Base-by-base conservation (phyloP, 2,797 vertebrate species). In the Oceanodroma leucorhoa region DNA sequence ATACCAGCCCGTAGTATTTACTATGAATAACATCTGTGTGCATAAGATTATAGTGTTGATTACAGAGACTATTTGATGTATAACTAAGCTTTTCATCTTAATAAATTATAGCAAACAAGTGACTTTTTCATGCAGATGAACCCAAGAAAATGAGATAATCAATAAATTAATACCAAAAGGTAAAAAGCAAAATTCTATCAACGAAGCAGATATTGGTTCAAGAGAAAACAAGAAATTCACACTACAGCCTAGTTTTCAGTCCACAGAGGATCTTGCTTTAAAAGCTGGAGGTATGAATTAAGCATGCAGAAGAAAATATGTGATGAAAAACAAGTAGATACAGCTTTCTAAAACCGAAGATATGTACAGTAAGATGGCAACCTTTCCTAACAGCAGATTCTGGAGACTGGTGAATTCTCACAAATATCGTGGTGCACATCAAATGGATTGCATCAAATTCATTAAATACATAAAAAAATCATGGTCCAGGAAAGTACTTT, bases 351-450 rank as follows among this genome's bases (percentile, higher is more conserved):
- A 51, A 80, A 34, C 5, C 10, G 10, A 66, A 55, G 32, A 24
- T 43, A 7, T 1, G 2, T 22, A 62, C 22, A 51, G 17, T 29
- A 23, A 84, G 30, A 11, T 23, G 18, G 27, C n/a, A 76, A 38
- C 3, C 1, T 48, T 85, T 54, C 32, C 53, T 38, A 41, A 41
- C 2, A 76, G 10, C 8, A 78, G 36, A 50, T 55, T 75, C 26
- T 38, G 15, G n/a, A 91, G 36, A 8, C 19, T 22, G 11, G 7
- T 48, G 5, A 67, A 70, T 27, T 40, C 46, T 92, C 67, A 38
- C 12, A 43, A 18, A 34, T 24, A 45, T 14, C 0, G 0, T 7
- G 13, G 57, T 5, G 3, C 10, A 70, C 14, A 57, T 58, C 62
- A 76, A 69, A 62, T 13, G 5, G 22, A 50, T 34, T 58, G 32